Base-by-base conservation (phyloP, 92 coral and sea anemone genomes). In the Parazoanthus darwini region DNA sequence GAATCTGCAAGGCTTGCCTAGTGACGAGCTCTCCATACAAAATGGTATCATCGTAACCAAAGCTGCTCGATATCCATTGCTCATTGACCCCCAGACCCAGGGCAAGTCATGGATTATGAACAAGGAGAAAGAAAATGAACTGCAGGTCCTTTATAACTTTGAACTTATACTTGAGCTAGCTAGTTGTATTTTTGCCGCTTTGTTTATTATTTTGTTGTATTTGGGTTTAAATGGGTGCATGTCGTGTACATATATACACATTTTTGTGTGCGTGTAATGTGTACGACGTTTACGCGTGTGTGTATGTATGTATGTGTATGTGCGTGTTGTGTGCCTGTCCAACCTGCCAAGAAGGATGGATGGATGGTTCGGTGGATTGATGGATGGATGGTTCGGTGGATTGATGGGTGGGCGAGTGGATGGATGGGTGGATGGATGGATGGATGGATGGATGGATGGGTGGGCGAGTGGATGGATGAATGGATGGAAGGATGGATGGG, bases 81-180 rank as follows among this genome's bases (percentile, higher is more conserved):
- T 95, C 22, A 95, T 95, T 78, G 98, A 95, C 66, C 98, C 98
- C 14, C 98, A 95, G 88, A 95, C 98, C 2, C 98, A 95, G 86
- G 98, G 98, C 88, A 95, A 95, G 88, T 79, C 98, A 18, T 95
- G 98, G 98, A 90, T 95, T 67, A 91, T 95, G 92, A 95, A 93
- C 88, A 84, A 95, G 75, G 98, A 95, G 86, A 95, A 95, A 74
- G 89, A 90, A 2, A 95, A 95, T 38, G 98, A 95, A 15, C 82
- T 95, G 58, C 98, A 95, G 96, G 98, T 95, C 14, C 65, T 43
- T 43, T 23, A 46, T 1, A 13, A 33, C 18, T 46, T 74, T 23
- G 2, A 10, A 2, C 6, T 0, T 78, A 29, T 29, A 7, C 63
- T 79, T 79, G 16, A 13, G 66, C 38, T 22, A 74, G 44, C 3